Base-by-base conservation (phyloP, 2,113 vertebrate species). In the Circaetus cinerascens region DNA sequence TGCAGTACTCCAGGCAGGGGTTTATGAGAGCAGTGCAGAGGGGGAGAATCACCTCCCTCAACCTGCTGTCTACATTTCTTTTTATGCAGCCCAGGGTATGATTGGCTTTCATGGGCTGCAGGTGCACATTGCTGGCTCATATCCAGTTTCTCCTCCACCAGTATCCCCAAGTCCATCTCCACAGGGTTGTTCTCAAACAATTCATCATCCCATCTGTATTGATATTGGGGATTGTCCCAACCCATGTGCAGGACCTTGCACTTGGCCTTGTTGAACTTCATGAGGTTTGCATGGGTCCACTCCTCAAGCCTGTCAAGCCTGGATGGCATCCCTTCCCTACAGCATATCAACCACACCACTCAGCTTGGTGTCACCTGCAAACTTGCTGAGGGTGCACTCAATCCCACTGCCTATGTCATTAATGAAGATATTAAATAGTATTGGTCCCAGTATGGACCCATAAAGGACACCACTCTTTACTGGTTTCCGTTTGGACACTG, bases 91-190 rank as follows among this genome's bases (percentile, higher is more conserved):
- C 14, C 30, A 63, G 22, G 14, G 38, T 56, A 29, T 3, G 2
- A 26, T 15, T 64, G 16, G 7, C 4, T 63, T 87, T 78, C 55
- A 63, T 3, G 3, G 30, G 16, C 5, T 90, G 6, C 43, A 86
- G 15, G 16, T 9, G 5, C 4, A 30, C 3, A 51, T 26, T 34
- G 9, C 29, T 1, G 0, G 5, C 13, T 82, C 9, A 26, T 34
- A 34, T 15, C 11, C 13, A 29, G 43, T 66, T 92, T 74, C 53
- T 5, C 4, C 32, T 66, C 15, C 10, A 43, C 2, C 1, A 3
- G 11, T 18, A 81, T 26, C 6, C 13, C 11, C 25, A 56, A 12
- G 7, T 45, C 13, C 10, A 66, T 67, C 25, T 41, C 9, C 13
- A 32, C 15, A 50, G 7, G 7, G 15, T 22, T 32, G 12, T 72